Conservation (phyloP, 2,888 invertebrate genomes). For the Mesodorylaimus sp. region DNA sequence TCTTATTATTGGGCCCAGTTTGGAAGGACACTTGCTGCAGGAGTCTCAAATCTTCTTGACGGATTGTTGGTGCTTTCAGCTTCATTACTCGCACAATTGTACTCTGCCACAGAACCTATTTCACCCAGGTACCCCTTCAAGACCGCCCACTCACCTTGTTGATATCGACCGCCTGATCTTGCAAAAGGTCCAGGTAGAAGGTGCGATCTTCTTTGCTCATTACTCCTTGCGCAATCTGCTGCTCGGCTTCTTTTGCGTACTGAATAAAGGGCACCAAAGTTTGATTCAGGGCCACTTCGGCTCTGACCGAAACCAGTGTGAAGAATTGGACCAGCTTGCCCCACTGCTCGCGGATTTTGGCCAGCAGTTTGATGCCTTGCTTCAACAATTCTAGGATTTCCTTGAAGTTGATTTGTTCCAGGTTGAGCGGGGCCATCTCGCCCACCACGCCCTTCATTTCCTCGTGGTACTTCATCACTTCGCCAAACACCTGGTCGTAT, state of each 20-base stretch:
- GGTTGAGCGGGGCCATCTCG: background rate
- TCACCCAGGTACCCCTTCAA: too few relatives aligned
- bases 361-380: conserved; percentile 2
- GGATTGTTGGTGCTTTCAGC: too few relatives aligned
- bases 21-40: too few relatives aligned
- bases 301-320: background rate
- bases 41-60: too few relatives aligned
- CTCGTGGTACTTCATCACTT: background rate
- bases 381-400: conserved; percentile 6
- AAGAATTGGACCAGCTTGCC: conserved; percentile 4
- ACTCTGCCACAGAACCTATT: too few relatives aligned
- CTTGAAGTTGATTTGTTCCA: conserved; percentile 2
- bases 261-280: conserved; percentile 2
- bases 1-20: too few relatives aligned
- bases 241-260: background rate
- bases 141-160: too few relatives aligned
- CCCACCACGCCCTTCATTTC: conserved; percentile 1
- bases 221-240: background rate
- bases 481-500: background rate
- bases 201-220: background rate
- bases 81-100: too few relatives aligned
- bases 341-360: conserved; percentile 8
- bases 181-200: background rate
- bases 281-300: conserved; percentile 7
- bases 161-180: conserved; percentile 1